Evolutionary conservation across 2,888 invertebrate species (phyloP).

Genomic region (Erannis defoliaria): DNA sequence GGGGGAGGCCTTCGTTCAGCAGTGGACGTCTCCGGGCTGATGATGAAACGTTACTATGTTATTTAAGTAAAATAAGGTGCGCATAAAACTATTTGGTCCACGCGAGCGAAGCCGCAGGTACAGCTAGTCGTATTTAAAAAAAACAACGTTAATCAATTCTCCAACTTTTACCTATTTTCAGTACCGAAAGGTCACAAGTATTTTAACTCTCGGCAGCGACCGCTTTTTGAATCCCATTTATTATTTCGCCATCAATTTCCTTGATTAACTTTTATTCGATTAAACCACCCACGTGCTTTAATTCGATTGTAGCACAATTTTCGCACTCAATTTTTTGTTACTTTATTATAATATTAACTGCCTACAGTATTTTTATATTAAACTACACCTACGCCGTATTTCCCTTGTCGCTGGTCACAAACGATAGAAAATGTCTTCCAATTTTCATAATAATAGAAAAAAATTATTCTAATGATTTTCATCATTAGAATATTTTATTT

Average conservation of each 20-base stretch:
- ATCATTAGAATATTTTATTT: too few species aligned
- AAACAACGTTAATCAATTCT: neutral
- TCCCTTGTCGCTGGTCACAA: too few species aligned
- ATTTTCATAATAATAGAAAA: neutral
- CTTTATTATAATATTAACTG: constrained; percentile 1
- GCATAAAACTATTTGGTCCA: too few species aligned
- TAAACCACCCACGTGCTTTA: constrained; percentile 11
- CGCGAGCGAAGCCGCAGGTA: too few species aligned
- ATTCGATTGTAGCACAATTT: neutral
- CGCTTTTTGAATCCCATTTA: constrained; percentile 17
- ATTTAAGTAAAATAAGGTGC: too few species aligned
- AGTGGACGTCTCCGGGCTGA: too few species aligned
- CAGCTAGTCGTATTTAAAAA: neutral
- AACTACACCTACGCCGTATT: neutral
- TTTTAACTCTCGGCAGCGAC: neutral
- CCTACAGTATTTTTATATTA: neutral
- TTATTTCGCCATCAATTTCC: constrained; percentile 32
- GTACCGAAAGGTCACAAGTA: constrained; percentile 14
- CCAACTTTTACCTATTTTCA: constrained; percentile 1
- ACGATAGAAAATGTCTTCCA: too few species aligned
- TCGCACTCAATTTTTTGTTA: neutral
- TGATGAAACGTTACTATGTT: too few species aligned
- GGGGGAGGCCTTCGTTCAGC: too few species aligned
- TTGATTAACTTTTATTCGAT: constrained; percentile 11
- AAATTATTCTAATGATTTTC: neutral